Base-by-base conservation (phyloP, 2,113 vertebrate genomes). In the Etheostoma spectabile region DNA sequence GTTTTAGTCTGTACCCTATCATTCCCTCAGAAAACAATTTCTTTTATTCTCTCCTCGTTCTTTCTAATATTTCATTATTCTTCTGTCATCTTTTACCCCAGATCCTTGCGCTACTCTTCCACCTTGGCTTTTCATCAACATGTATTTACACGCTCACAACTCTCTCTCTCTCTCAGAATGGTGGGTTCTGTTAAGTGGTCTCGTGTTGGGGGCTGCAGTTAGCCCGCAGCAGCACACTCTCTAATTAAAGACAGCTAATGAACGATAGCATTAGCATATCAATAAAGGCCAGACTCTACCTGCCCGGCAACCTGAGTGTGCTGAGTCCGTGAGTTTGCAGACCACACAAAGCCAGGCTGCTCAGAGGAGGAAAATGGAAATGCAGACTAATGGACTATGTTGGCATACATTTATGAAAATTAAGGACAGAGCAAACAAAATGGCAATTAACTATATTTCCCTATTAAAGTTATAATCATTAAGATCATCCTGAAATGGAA, bases 191-290 rank as follows among this genome's bases (percentile, higher is more conserved):
- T 80, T 79, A 52, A 89, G 77, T 69, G 62, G 69, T 62, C 69
- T 66, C 79, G 78, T 75, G 38, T 75, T 57, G 62, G 55, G 90
- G 70, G 65, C 77, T 82, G 81, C 76, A 79, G 86, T 84, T 84
- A 86, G 52, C 69, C 79, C 76, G 80, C 77, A 88, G 85, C 79
- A 74, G 88, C 80, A 76, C 63, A 79, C 70, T 55, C n/a, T 56
- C 84, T 94, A 92, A 95, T 94, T 92, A 92, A 93, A 89, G 82
- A 82, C 80, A 72, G 86, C 89, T 93, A 94, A 94, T 92, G 88
- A 94, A 93, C 80, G 75, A 82, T 80, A 68, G 42, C 73, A 93
- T 92, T 91, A 89, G 92, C 93, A 95, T 94, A 92, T 94, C 88
- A 94, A 93, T 91, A 80, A 81, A 75, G 85, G 48, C 78, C 74